Evolutionary conservation across 2,113 vertebrate species (phyloP), one percentile per base, ranked within the genome.

Genomic region (Daboia siamensis): DNA sequence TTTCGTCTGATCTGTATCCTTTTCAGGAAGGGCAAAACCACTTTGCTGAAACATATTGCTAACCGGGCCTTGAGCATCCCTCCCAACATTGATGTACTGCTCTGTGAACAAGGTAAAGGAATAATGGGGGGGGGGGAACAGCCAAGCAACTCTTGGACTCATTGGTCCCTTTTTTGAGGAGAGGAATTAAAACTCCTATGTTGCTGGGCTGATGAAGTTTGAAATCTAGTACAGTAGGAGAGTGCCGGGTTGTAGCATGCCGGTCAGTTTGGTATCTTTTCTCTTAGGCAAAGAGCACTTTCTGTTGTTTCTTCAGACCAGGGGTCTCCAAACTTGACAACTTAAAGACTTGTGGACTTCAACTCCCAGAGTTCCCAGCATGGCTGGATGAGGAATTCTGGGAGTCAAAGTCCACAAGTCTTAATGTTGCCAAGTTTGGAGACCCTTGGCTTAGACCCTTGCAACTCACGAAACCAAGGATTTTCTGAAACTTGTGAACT

Each of bases 21-120:
- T 39, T 8, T 24, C 94, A 99, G 99, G 52, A 99, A 99, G 96
- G 99, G 99, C 94, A 99, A 99, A 95, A 99, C 99, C 46, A 99
- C 99, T 0, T 96, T 99, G 44, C 96, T 99, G 94, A 99, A 99
- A 92, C 99, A 99, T 96, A 99, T 99, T 0, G 98, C 98, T 20
- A 99, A 98, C 94, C 96, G 98, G 92, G 98, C 98, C 10, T 97
- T 99, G 57, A 99, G 98, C 95, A 99, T 99, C 91, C 99, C 99
- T 10, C 98, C 98, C 13, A 99, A 99, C 96, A 99, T 99, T 0
- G 99, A 99, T 0, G 98, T 99, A 69, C 93, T 99, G 93, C 98
- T 99, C 17, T 99, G 99, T 87, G 99, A 99, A 93, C 99, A 99
- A 96, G 99, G 99, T 99, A 95, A 94, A 96, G 26, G 33, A 1